Evolutionary conservation across 1,140 invertebrate genomes (phyloP), one percentile per base, ranked within the genome.

Genomic region (Neotoxoptera formosana): DNA sequence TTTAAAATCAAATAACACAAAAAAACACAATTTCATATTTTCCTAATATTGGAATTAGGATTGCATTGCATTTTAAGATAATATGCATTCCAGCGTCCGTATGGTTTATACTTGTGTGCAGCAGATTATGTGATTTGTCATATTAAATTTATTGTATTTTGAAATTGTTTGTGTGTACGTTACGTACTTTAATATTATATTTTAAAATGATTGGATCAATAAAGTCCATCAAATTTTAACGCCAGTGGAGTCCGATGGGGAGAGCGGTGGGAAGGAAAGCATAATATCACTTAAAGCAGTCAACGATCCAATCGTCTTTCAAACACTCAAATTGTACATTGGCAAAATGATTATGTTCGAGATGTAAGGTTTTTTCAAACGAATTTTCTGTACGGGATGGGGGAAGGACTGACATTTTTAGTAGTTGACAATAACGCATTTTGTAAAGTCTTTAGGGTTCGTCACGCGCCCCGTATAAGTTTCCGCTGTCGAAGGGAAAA

Each of bases 131-230:
- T 76, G 30, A 76, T 76, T 76, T 76, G 14, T n/a, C 30, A 76
- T 76, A 53, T 53, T n/a, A 76, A n/a, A 76, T 76, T n/a, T 76
- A 76, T 76, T 76, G 60, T 76, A n/a, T n/a, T 76, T 76, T 76
- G 1, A 76, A 76, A 34, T n/a, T 76, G n/a, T 14, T 30, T 76
- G n/a, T 76, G 60, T 76, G 4, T n/a, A n/a, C n/a, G 14, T 76
- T n/a, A 76, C n/a, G n/a, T n/a, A 76, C 60, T 76, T n/a, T n/a
- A 76, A n/a, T n/a, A n/a, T 76, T 76, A 76, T 76, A 76, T n/a
- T 76, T n/a, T 76, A 76, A 76, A 76, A 67, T 67, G 60, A 67
- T 67, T n/a, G 60, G 30, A 76, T 76, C 60, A 76, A 76, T 76
- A 76, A 67, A 76, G n/a, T 30, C n/a, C 60, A n/a, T 76, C 14